phyloP scores from a whole-genome alignment of 2,888 invertebrate genomes.

The Nematopogon swammerdamellus region DNA sequence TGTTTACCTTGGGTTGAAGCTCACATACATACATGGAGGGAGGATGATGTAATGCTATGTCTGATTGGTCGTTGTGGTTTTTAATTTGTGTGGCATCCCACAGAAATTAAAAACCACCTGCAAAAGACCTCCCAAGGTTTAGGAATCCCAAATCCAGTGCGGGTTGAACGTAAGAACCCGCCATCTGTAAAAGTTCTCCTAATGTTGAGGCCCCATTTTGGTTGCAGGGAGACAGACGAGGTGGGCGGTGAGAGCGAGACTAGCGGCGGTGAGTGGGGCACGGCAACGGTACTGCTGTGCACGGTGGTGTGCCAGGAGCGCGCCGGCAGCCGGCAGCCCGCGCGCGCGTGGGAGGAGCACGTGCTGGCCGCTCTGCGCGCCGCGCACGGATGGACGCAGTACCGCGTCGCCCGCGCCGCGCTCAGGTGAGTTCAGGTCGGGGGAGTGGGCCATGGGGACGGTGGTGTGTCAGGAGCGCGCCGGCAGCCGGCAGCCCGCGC shows the following conservation, averaged over 20 bases:
- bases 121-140: too few relatives aligned
- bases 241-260: slow-evolving; percentile 10
- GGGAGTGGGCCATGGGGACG: slow-evolving; percentile 61
- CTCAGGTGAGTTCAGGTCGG: slow-evolving; percentile 64
- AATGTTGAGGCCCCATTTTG: too few relatives aligned
- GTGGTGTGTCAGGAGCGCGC: slow-evolving; percentile 79
- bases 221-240: slow-evolving; percentile 20
- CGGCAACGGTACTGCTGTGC: slow-evolving; percentile 72
- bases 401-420: slow-evolving; percentile 83
- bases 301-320: slow-evolving; percentile 81
- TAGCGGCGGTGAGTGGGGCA: slow-evolving; percentile 32
- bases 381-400: slow-evolving; percentile 79
- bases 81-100: too few relatives aligned
- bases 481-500: slow-evolving; percentile 60
- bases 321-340: slow-evolving; percentile 64
- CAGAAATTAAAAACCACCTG: too few relatives aligned
- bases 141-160: too few relatives aligned
- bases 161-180: too few relatives aligned
- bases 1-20: too few relatives aligned
- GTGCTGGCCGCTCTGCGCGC: slow-evolving; percentile 54
- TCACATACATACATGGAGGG: too few relatives aligned
- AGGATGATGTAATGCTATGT: too few relatives aligned
- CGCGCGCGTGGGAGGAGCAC: slow-evolving; percentile 33
- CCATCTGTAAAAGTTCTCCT: too few relatives aligned
- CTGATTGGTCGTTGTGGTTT: too few relatives aligned